Conservation (phyloP, 2,797 vertebrate genomes). For the Microctenopoma stevenorrisi region DNA sequence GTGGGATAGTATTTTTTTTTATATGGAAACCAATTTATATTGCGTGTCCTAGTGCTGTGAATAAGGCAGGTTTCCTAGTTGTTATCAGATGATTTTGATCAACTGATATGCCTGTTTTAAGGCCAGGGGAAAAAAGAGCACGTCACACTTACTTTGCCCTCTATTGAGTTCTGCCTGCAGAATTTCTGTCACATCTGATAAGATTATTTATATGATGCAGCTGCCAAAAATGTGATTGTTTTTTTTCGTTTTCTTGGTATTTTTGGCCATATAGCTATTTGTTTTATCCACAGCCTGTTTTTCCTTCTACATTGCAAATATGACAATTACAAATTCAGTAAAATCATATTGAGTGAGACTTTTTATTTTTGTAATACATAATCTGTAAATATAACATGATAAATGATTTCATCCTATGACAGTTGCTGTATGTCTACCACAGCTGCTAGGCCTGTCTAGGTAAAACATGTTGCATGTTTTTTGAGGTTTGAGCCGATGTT, state of each 20-base stretch:
- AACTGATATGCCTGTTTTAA: constrained; percentile 57
- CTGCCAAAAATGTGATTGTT: constrained; percentile 44
- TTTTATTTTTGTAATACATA: no score
- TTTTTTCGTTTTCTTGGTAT: constrained; percentile 32
- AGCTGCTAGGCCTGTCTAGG: no score
- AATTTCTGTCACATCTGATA: constrained; percentile 71
- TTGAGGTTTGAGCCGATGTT: no score
- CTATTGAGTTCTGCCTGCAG: constrained; percentile 59
- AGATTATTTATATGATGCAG: constrained; percentile 51
- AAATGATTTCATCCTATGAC: no score
- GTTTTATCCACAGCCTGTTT: constrained; percentile 47
- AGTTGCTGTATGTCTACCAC: no score
- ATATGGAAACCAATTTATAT: constrained; percentile 65
- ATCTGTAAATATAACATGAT: no score
- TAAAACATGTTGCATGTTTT: no score
- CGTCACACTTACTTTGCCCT: constrained; percentile 52
- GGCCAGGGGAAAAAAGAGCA: constrained; percentile 47
- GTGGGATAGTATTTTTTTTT: constrained; percentile 67
- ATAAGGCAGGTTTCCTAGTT: constrained; percentile 43
- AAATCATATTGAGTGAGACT: no score
- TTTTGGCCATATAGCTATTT: constrained; percentile 40
- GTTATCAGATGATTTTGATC: constrained; percentile 74
- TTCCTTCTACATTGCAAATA: neutral
- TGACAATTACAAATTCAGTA: no score
- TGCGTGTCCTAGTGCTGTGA: constrained; percentile 34